phyloP scores from a whole-genome alignment of 1,140 invertebrate genomes.

The Luehdorfia chinensis region DNA sequence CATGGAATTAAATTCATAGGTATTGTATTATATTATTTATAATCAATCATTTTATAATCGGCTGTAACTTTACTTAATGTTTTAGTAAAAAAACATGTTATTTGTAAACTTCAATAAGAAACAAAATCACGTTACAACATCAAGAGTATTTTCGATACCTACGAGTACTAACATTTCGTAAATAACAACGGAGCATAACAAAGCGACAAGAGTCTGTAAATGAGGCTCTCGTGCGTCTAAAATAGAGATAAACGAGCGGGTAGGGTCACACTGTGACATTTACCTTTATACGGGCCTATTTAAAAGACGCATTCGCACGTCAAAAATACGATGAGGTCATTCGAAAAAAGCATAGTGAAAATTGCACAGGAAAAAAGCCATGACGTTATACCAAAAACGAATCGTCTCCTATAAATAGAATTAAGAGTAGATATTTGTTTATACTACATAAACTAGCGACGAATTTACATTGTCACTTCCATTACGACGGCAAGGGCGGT shows the following conservation, averaged over 20 bases:
- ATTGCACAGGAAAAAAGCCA: conserved; percentile 26
- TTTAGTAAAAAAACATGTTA: too few relatives aligned
- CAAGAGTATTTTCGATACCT: conserved; percentile 6
- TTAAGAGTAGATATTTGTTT: conserved; percentile 32
- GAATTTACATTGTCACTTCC: conserved; percentile 44
- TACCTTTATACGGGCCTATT: conserved; percentile 38
- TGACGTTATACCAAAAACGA: too few relatives aligned
- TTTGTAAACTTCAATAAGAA: too few relatives aligned
- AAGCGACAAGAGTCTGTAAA: conserved; percentile 1
- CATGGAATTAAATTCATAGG: too few relatives aligned
- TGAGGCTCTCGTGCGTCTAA: conserved; percentile 12
- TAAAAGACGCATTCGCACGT: conserved; percentile 35
- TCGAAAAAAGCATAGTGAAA: conserved; percentile 34
- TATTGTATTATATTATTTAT: too few relatives aligned
- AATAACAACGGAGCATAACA: conserved; percentile 6
- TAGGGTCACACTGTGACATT: conserved; percentile 38
- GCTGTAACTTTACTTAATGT: too few relatives aligned
- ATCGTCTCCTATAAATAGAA: conserved; percentile 29
- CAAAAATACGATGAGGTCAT: conserved; percentile 46
- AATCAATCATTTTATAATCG: too few relatives aligned
- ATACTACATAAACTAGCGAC: conserved; percentile 24
- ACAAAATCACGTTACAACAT: not conserved
- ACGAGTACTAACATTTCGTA: conserved; percentile 11
- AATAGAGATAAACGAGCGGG: conserved; percentile 22
- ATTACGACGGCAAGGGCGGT: conserved; percentile 67